Base-by-base conservation (phyloP, 92 coral and sea anemone genomes). In the Paragorgia papillata region DNA sequence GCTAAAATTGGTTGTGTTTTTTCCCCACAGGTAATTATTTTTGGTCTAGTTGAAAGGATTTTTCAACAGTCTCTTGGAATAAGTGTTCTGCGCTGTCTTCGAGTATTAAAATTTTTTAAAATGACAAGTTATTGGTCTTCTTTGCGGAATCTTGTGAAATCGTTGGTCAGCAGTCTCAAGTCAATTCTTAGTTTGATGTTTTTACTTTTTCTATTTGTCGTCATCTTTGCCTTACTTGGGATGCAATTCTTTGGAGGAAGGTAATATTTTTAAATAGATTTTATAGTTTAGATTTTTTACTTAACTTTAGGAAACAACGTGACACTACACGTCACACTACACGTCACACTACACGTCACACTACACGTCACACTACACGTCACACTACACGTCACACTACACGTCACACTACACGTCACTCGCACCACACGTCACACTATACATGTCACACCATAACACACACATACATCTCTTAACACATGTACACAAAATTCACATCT, bases 181-280 rank as follows among this genome's bases (percentile, higher is more conserved):
- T 91, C 99, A 9, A 95, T 95, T 34, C 88, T 95, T 73, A 95
- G 99, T 84, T 81, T 95, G 74, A 89, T 95, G 46, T 95, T 95
- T 76, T 83, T 95, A 56, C 75, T 95, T 26, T 95, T 95, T 80
- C 85, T 95, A 87, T 95, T 95, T 61, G 88, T 95, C 73, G 75
- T 95, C 75, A 95, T 95, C 50, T 82, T 93, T 59, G 89, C 99
- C 1, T 77, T 95, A 61, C 89, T 95, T 59, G 99, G 99, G 1
- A 95, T 95, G 99, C 99, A 95, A 79, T 76, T 95, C 76, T 95
- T 95, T 37, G 99, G 99, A 35, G 99, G 99, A 80, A 95, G 64
- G 99, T 95, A 80, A 80, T 94, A 46, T n/a, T n/a, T n/a, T n/a
- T n/a, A n/a, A n/a, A n/a, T n/a, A n/a, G n/a, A n/a, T n/a, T n/a